Evolutionary conservation across 2,888 invertebrate species (phyloP), one percentile per base, ranked within the genome.

Genomic region (Drosophila mimica): DNA sequence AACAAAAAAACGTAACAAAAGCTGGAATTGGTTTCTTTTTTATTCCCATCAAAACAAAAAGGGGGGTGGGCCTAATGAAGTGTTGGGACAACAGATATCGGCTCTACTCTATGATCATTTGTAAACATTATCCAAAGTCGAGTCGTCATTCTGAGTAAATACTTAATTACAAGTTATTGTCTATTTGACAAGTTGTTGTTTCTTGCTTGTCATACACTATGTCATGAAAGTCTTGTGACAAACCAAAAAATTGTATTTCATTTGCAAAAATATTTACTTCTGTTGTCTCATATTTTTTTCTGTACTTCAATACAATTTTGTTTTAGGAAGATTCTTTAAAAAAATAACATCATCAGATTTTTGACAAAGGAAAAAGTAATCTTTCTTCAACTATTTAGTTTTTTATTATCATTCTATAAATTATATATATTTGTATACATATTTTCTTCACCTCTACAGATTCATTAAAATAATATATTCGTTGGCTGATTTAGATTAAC

Each of bases 1-100:
- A 38, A 46, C 46, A 25, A 46, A 17, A 36, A 30, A 58, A 56
- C 28, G 52, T 49, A 70, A 77, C 77, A 77, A 77, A 76, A 69
- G 69, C 74, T 34, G 34, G 54, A 62, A 61, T 49, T 52, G 51
- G 15, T 58, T 64, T 20, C 13, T n/a, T 40, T 57, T 4, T 30
- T 31, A 43, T 31, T 43, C 57, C 28, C 15, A 43, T n/a, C 5
- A 20, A 46, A 25, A 8, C 15, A 6, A 25, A 48, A 20, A 2
- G 15, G 6, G 30, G 9, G 52, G 30, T 11, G 15, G n/a, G 17
- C 36, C 9, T 6, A 36, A 9, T 15, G 28, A 31, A 20, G 20
- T 20, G 40, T 30, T n/a, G 31, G 15, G 8, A 15, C 40, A 31
- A 28, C 40, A 31, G 5, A 30, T 30, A 30, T 20, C 5, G 43